Evolutionary conservation across 1,140 invertebrate genomes (phyloP), one percentile per base, ranked within the genome.

Genomic region (Stenopsyche tienmushanensis): DNA sequence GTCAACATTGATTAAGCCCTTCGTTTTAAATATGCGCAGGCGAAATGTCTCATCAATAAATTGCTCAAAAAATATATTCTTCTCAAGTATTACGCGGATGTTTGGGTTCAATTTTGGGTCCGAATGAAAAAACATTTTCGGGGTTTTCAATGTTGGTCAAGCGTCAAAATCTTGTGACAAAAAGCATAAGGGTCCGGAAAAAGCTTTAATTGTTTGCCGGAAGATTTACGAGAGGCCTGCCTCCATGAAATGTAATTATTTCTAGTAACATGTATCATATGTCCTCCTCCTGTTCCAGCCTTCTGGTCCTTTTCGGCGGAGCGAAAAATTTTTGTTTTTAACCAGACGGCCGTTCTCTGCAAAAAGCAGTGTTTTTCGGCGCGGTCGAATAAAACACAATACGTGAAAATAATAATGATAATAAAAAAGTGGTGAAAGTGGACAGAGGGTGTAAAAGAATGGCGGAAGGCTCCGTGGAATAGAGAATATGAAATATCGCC

Each of bases 171-270:
- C n/a, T n/a, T n/a, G n/a, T n/a, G n/a, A n/a, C n/a, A n/a, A n/a
- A n/a, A n/a, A n/a, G n/a, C n/a, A 34, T 34, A 34, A 34, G 13
- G 13, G 5, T 13, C 29, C 29, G 13, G 13, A 50, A 50, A 50
- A 50, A 23, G 13, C 21, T n/a, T 50, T 50, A 50, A 50, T 50
- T 50, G 47, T 50, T 50, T 21, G 1, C 13, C 21, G 23, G 17
- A 41, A 21, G 58, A 62, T 62, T 62, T 62, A 62, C 42, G 44
- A 29, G 15, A 7, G 25, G 15, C 25, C 25, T 13, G 20, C 15
- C 49, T 47, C n/a, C 9, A 18, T 47, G 17, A 62, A 49, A 60
- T 47, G 20, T 62, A 62, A 62, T 62, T 62, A 62, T 62, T 62
- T 62, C 15, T 18, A 13, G 34, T 62, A 26, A 49, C 54, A 24